These are phyloP conservation scores for Parnassius orleans DNA, from an alignment of 2,888 invertebrate genomes.

Conservation along the genomic window DNA sequence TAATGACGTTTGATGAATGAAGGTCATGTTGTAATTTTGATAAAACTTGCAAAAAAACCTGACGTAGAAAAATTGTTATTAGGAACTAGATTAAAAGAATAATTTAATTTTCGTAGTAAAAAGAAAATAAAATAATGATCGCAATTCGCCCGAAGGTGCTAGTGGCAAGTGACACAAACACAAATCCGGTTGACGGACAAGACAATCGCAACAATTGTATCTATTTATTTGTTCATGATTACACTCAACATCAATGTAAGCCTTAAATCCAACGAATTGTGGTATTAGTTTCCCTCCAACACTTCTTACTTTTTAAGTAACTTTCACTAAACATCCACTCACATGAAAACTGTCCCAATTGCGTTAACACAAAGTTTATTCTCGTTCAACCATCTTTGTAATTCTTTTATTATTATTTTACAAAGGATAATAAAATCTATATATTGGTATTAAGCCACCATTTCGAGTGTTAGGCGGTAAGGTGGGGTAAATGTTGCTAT, in stretches of 20 bases:
- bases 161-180: conserved; percentile 60
- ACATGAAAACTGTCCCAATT: conserved; percentile 37
- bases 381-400: conserved; percentile 35
- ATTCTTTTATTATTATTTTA: conserved; percentile 30
- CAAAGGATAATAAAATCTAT: conserved; percentile 27
- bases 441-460: conserved; percentile 13
- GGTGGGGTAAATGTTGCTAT: conserved; percentile 61
- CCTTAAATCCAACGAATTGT: conserved; percentile 77
- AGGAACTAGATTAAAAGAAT: too few species aligned
- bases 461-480: conserved; percentile 16
- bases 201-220: conserved; percentile 49
- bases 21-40: too few species aligned
- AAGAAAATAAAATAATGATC: too few species aligned
- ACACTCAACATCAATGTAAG: conserved; percentile 73
- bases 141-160: conserved; percentile 44
- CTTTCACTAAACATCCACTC: conserved; percentile 36
- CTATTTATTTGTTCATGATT: conserved; percentile 74
- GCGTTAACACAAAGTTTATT: conserved; percentile 39
- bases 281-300: conserved; percentile 80
- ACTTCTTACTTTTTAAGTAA: conserved; percentile 71
- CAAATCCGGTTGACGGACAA: conserved; percentile 45
- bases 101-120: too few species aligned
- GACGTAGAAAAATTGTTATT: too few species aligned
- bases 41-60: too few species aligned
- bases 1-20: too few species aligned